phyloP scores from a whole-genome alignment of 1,140 invertebrate species.

The Caerostris darwini region DNA sequence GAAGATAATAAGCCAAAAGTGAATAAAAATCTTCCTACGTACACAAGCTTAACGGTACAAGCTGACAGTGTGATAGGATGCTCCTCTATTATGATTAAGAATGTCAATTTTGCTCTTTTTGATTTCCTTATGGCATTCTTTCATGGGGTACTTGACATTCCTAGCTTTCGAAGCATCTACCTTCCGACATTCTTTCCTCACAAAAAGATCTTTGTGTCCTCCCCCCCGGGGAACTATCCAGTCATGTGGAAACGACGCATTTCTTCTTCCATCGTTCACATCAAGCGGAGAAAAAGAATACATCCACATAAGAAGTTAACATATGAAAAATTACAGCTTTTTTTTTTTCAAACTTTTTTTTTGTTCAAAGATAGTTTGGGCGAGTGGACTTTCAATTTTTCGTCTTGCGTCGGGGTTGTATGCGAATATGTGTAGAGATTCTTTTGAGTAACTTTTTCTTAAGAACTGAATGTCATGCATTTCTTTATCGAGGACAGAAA shows the following conservation, averaged over 20 bases:
- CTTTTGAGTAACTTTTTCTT: neutral
- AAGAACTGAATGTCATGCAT: neutral
- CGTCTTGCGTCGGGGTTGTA: neutral
- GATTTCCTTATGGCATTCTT: neutral
- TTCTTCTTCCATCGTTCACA: neutral
- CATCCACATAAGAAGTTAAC: neutral
- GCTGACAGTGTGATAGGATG: neutral
- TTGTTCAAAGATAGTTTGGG: neutral
- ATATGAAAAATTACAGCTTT: neutral
- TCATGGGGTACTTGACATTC: conserved; percentile 4
- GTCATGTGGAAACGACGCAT: neutral
- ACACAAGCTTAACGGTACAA: neutral
- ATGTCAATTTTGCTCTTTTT: conserved; percentile 27
- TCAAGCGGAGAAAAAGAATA: neutral
- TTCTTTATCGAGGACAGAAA: too few relatives aligned
- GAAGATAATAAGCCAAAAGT: too few relatives aligned
- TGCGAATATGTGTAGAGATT: neutral
- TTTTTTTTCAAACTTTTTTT: neutral
- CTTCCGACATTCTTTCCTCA: neutral
- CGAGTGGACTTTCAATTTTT: neutral
- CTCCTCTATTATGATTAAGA: conserved; percentile 3
- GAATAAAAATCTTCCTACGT: neutral
- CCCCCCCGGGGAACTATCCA: neutral
- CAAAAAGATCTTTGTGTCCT: neutral
- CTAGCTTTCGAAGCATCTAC: conserved; percentile 21